Conservation (phyloP, 2,113 vertebrate species). For the Pelecanus crispus region DNA sequence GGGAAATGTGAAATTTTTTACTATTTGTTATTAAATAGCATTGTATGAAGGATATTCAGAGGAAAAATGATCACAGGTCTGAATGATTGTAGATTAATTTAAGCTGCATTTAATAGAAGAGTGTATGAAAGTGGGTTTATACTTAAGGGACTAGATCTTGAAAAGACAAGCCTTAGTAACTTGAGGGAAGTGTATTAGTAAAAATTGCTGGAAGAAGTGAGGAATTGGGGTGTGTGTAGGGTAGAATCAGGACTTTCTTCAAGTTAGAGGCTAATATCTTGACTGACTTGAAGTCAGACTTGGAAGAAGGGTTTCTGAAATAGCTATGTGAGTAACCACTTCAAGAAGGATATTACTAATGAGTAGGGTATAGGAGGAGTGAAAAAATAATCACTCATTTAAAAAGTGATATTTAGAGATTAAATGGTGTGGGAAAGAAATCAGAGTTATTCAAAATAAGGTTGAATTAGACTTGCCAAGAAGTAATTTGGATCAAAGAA, state of each 20-base stretch:
- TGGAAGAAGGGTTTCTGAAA: neutral
- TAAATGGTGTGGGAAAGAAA: neutral
- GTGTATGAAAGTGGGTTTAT: neutral
- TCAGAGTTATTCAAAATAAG: neutral
- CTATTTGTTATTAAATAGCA: neutral
- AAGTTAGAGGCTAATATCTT: neutral
- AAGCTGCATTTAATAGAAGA: neutral
- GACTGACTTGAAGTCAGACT: neutral
- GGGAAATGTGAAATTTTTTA: neutral
- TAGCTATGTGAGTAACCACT: neutral
- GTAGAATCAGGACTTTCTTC: neutral
- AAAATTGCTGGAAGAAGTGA: neutral
- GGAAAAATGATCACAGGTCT: neutral
- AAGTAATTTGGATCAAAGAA: constrained; percentile 3
- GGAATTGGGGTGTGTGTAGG: neutral
- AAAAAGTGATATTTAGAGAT: neutral
- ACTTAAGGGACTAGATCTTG: neutral
- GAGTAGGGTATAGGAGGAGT: neutral
- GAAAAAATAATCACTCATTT: neutral
- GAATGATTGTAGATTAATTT: neutral
- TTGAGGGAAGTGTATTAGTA: neutral
- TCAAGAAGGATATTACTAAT: neutral
- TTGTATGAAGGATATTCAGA: neutral
- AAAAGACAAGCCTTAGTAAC: neutral
- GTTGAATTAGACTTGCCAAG: neutral